Percentiles rank a stretch among this genome's conserved stretches.
These are phyloP conservation scores for Piaya cayana DNA, from an alignment of 2,113 vertebrate genomes.

Conservation along the genomic window DNA sequence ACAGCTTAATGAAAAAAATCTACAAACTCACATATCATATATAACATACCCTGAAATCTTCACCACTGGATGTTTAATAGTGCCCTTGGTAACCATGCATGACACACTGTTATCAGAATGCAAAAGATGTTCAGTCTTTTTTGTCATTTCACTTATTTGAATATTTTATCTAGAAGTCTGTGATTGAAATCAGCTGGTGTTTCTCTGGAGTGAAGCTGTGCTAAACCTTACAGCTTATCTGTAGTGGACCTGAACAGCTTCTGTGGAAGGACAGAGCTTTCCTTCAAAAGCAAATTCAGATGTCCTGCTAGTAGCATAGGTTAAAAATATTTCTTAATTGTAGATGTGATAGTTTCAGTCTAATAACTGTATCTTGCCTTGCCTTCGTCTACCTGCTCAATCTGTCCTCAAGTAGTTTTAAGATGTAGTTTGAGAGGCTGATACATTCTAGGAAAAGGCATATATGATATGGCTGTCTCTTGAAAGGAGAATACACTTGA, in stretches of 20 bases:
- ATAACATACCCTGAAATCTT: neutral
- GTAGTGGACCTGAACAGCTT: neutral
- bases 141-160: constrained; percentile 43
- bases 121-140: constrained; percentile 10
- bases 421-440: neutral
- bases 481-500: neutral
- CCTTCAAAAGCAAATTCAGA: neutral
- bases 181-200: constrained; percentile 27
- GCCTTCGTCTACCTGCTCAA: neutral
- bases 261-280: neutral
- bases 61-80: neutral
- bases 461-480: neutral
- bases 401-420: neutral
- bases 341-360: neutral
- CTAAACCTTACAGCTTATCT: neutral
- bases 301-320: neutral
- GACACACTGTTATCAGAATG: neutral
- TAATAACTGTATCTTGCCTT: neutral
- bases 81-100: neutral
- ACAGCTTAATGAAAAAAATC: neutral
- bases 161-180: constrained; percentile 10
- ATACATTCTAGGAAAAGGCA: neutral
- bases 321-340: neutral
- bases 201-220: neutral
- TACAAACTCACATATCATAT: neutral